Evolutionary conservation across 2,888 invertebrate genomes (phyloP), one percentile per base, ranked within the genome.

Genomic region (Campoplex nolae): DNA sequence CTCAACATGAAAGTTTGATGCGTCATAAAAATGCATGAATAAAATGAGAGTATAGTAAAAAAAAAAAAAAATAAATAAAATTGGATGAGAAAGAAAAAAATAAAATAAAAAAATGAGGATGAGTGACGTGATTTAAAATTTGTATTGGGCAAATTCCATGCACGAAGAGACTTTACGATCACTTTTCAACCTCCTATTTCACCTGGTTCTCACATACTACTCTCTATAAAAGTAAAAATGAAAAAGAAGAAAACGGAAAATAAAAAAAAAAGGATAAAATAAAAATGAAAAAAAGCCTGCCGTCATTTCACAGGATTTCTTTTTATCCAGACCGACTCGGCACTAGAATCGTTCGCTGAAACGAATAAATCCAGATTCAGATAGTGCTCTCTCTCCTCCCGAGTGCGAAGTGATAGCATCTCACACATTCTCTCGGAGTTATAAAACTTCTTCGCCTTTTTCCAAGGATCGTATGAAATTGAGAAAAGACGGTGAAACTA

Each of bases 151-250:
- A 77, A 77, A 85, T 81, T 85, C 85, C 81, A 85, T 76, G 77
- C 85, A 67, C 85, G 81, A 81, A 45, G 73, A 77, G 38, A 77
- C 81, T 85, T 85, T 85, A 81, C 80, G 84, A 85, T 77, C 85
- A 51, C 84, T 71, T 51, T 81, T 62, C 28, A 18, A 56, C 71
- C 54, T 76, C 42, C 54, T 28, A 28, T 28, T 51, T 70, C 71
- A 42, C 16, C 28, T 56, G 51, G 48, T 51, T 67, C 62, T 54
- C 62, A 54, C 70, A 67, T 51, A 65, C 76, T 23, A 23, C 23
- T 23, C 42, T 28, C 45, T 23, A 42, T 71, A 48, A 62, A 62
- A 62, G 32, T 62, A 32, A 23, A 62, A 62, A 58, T 62, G 6
- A 38, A 4, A 38, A 38, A 38, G 6, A 58, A 58, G 28, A 32